A percentile compares a stretch with the other conserved stretches of the same genome.
Evolutionary conservation across 1,140 invertebrate species (phyloP).

Genomic region (Eciton burchellii): DNA sequence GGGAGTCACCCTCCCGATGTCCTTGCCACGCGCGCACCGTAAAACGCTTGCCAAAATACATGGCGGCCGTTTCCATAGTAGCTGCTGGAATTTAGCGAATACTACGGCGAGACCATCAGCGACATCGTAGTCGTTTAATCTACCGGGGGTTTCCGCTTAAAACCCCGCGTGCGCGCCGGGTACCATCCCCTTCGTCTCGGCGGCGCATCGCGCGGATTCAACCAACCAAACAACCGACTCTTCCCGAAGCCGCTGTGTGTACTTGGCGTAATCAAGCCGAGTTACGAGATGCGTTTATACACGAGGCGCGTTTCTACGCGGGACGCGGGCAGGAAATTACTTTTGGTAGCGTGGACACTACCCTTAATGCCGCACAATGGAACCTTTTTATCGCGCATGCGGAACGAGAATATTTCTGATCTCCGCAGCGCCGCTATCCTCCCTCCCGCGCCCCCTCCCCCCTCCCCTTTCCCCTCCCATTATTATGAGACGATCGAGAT

Average conservation of each 20-base stretch:
- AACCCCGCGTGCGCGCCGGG: constrained; percentile 50
- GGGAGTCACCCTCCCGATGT: constrained; percentile 18
- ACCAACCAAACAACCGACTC: constrained; percentile 23
- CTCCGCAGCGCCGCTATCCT: not conserved
- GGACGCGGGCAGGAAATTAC: constrained; percentile 38
- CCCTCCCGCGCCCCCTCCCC: too few relatives aligned
- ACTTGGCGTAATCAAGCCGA: constrained; percentile 73
- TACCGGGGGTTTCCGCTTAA: constrained; percentile 55
- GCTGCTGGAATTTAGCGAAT: constrained; percentile 72
- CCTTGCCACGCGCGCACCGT: constrained; percentile 30
- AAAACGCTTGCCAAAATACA: constrained; percentile 57
- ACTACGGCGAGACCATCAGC: constrained; percentile 72
- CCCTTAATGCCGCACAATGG: constrained; percentile 46
- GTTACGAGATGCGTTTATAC: constrained; percentile 66
- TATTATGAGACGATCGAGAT: not conserved
- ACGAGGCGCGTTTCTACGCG: constrained; percentile 11
- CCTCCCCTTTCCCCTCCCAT: not conserved
- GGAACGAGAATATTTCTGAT: constrained; percentile 38
- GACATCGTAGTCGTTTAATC: constrained; percentile 76
- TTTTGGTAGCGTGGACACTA: constrained; percentile 24
- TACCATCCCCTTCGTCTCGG: constrained; percentile 19
- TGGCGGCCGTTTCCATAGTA: constrained; percentile 71
- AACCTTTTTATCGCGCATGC: not conserved
- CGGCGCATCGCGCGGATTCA: constrained; percentile 16
- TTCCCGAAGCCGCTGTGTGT: constrained; percentile 25